Evolutionary conservation across 2,113 vertebrate genomes (phyloP), one percentile per base, ranked within the genome.

Genomic region (Apeltes quadracus): DNA sequence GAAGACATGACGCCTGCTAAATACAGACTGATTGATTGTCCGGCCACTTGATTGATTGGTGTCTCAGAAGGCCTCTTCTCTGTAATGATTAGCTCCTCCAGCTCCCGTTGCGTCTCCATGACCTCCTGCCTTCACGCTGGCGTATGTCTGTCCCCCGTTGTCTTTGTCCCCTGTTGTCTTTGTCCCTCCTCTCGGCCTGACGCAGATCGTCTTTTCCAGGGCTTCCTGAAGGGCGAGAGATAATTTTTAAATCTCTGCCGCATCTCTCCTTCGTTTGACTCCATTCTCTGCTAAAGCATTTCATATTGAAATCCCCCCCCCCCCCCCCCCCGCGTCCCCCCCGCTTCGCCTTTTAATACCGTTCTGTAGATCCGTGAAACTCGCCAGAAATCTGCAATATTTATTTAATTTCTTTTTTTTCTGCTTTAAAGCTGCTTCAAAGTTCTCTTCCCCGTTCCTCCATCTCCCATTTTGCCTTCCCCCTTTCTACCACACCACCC

Each of bases 231-330:
- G 84, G 87, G 88, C 82, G 54, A 82, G 76, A 78, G 90, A 82
- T 91, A 91, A 90, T 94, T 90, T 91, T 91, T 94, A 90, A 89
- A 92, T 94, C 90, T 91, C 69, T 69, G 59, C 83, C 88, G 84
- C 83, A 84, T 93, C 87, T 92, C 85, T 62, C 51, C 67, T 65
- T 74, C 79, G 84, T 87, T 85, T 70, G 79, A 74, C 75, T 84
- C 78, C 61, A 76, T 90, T 90, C 87, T 88, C 72, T 70, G 56
- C 84, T 78, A 66, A 93, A 92, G 87, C 84, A 92, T 92, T 92
- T 93, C 86, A 90, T 92, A 92, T 92, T 93, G 83, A 90, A 87
- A 89, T 92, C 82, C 75, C 67, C 75, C n/a, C 75, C 76, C 81
- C 63, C 80, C 83, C 82, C 87, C 78, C 14, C 82, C 77, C 69